Conservation (phyloP, 1,140 invertebrate species). For the Ylistrum balloti region DNA sequence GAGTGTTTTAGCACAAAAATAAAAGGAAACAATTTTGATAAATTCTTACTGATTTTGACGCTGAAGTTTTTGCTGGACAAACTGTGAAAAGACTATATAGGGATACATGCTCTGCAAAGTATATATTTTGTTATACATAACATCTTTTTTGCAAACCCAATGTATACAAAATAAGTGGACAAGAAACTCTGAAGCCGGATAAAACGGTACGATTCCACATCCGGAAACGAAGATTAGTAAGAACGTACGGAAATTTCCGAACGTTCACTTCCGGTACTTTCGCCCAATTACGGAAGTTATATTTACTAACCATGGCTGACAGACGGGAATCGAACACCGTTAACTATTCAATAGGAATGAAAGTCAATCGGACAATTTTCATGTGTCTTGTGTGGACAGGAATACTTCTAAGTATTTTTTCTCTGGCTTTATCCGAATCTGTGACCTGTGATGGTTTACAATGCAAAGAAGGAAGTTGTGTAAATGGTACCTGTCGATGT, state of each 20-base stretch:
- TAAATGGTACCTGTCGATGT: constrained; percentile 93
- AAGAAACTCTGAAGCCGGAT: background rate
- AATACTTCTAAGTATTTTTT: background rate
- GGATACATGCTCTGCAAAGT: too few species aligned
- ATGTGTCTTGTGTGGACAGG: background rate
- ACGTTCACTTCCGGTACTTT: background rate
- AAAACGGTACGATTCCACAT: background rate
- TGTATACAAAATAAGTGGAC: too few species aligned
- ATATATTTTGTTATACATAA: too few species aligned
- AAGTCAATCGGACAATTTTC: background rate
- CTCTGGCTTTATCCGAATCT: background rate
- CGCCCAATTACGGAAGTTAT: constrained; percentile 1
- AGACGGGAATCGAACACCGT: background rate
- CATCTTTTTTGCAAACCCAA: too few species aligned
- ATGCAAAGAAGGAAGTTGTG: constrained; percentile 90
- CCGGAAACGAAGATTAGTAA: background rate
- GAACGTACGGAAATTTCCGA: background rate
- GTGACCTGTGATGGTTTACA: constrained; percentile 67
- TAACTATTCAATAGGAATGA: background rate
- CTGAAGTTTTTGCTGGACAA: too few species aligned
- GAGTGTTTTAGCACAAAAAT: too few species aligned
- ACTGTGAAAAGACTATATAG: too few species aligned
- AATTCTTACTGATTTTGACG: too few species aligned
- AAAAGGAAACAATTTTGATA: too few species aligned
- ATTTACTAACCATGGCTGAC: constrained; percentile 12